Base-by-base conservation (phyloP, 2,797 vertebrate species). In the Enteromius thamalakanensis region DNA sequence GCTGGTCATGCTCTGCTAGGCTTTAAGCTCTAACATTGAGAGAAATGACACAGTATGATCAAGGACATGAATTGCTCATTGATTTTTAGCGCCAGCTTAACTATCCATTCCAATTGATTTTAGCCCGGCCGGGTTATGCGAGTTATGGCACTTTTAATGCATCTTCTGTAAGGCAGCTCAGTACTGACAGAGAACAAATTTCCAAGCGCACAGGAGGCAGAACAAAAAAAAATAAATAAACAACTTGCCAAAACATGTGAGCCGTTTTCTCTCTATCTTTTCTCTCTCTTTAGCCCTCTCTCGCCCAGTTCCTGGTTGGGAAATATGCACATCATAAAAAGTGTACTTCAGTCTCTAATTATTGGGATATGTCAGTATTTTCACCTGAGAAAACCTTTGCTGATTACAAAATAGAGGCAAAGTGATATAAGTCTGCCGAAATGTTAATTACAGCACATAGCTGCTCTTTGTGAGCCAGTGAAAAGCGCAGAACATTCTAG, bases 21-120 rank as follows among this genome's bases (percentile, higher is more conserved):
- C 85, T 86, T 83, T 89, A 87, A 91, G 89, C 91, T 90, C 90
- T 92, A 93, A 94, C 93, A 94, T 91, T 94, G 93, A 94, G 90
- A 93, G 92, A 92, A 94, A 94, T 94, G 94, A 94, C 94, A 95
- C 93, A 92, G 89, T 92, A 92, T 95, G 94, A 94, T 95, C 95
- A 95, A 95, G 94, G 94, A 95, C 95, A 95, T 94, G 94, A 95
- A 94, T 95, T 94, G 93, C 94, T 93, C 94, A 95, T 95, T 95
- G 94, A 95, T 95, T 95, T 95, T 95, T 94, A 94, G 93, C 91
- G 90, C 94, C 92, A 93, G 94, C 93, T 95, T 95, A 95, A 95
- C 95, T 95, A 95, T 94, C 94, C 93, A 94, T 95, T 95, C 93
- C 94, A 92, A 95, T 95, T 95, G 94, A 95, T 95, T 94, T 94